Conservation (phyloP, 2,797 vertebrate genomes). For the Eleutherodactylus coqui region DNA sequence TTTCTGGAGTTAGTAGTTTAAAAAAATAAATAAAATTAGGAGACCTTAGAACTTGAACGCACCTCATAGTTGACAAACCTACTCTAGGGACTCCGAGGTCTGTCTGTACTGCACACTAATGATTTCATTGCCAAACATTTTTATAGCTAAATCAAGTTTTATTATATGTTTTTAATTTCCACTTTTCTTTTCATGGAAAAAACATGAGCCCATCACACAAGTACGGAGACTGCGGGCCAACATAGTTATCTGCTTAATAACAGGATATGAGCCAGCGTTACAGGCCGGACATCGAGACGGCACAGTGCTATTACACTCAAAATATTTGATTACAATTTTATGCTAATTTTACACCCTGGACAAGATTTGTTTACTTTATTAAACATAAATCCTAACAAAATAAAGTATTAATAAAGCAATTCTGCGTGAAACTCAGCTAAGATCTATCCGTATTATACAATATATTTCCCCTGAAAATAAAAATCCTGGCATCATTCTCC, state of each 20-base stretch:
- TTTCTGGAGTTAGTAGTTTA: too few relatives aligned
- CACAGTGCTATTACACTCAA: not conserved
- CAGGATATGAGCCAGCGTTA: constrained; percentile 17
- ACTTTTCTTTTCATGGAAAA: constrained; percentile 46
- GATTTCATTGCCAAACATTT: not conserved
- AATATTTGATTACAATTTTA: not conserved
- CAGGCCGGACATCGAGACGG: constrained; percentile 7
- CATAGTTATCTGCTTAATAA: constrained; percentile 46
- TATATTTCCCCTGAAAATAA: too few relatives aligned
- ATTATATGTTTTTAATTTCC: constrained; percentile 51
- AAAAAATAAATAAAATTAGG: too few relatives aligned
- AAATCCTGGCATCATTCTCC: too few relatives aligned
- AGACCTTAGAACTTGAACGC: too few relatives aligned
- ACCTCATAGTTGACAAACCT: not conserved
- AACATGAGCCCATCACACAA: constrained; percentile 41
- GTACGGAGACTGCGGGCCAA: constrained; percentile 23
- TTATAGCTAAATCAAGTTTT: constrained; percentile 27
- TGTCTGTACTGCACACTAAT: not conserved
- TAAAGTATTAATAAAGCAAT: not conserved
- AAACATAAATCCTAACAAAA: not conserved
- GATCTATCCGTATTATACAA: not conserved
- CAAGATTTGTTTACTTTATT: not conserved
- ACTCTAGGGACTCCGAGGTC: not conserved
- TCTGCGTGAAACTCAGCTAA: not conserved
- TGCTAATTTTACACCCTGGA: not conserved